Conservation (phyloP, 1,140 invertebrate species). For the Hyposmocoma kahamanoa region DNA sequence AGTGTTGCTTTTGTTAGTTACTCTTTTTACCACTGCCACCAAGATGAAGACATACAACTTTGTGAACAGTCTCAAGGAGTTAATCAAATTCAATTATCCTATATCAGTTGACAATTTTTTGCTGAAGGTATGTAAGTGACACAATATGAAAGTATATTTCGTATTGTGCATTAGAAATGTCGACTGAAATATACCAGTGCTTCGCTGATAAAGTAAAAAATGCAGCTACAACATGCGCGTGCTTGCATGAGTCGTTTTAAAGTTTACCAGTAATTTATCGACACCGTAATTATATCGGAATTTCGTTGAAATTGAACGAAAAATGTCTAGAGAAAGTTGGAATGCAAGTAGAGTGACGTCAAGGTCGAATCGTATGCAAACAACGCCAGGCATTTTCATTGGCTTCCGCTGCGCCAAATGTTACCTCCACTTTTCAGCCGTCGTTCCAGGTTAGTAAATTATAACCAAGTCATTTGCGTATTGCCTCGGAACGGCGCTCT, state of each 20-base stretch:
- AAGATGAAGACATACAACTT: conserved; percentile 16
- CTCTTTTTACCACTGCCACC: conserved; percentile 10
- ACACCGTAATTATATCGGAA: not conserved
- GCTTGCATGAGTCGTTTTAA: not conserved
- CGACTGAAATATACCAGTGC: too few species aligned
- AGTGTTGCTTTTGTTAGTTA: conserved; percentile 13
- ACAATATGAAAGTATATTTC: too few species aligned
- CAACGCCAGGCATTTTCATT: conserved; percentile 10
- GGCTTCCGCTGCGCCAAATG: conserved; percentile 13
- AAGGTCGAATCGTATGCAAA: conserved; percentile 11
- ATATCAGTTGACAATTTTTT: conserved; percentile 11
- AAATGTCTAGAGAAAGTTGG: conserved; percentile 9
- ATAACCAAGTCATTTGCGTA: not conserved
- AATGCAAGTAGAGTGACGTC: conserved; percentile 7
- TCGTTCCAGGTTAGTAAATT: not conserved
- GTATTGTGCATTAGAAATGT: too few species aligned
- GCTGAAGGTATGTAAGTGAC: too few species aligned
- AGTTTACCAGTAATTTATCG: not conserved
- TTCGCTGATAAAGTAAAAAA: too few species aligned
- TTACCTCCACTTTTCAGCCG: conserved; percentile 1
- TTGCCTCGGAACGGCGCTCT: not conserved
- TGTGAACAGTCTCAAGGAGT: conserved; percentile 6
- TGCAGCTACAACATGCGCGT: too few species aligned
- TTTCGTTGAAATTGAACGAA: not conserved
- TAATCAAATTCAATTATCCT: conserved; percentile 27